Conservation (phyloP, 2,797 vertebrate genomes). For the Etheostoma nigrum region DNA sequence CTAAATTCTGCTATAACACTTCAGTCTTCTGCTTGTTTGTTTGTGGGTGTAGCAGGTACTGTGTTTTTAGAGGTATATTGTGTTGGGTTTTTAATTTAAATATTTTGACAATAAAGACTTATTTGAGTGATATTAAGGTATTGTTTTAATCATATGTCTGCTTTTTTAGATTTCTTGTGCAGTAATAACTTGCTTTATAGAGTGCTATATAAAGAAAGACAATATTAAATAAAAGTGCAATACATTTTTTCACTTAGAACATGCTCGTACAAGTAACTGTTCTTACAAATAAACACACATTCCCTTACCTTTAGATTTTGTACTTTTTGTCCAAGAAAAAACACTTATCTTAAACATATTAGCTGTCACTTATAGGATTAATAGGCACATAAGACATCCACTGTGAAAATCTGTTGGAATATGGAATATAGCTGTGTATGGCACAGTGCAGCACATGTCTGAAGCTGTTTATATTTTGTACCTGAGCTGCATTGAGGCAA, state of each 20-base stretch:
- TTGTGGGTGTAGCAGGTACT: not conserved
- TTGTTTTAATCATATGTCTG: too few species aligned
- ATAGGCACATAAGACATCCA: not conserved
- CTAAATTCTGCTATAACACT: not conserved
- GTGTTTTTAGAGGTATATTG: too few species aligned
- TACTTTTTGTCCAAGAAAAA: not conserved
- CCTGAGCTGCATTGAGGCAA: conserved; percentile 30
- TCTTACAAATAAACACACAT: too few species aligned
- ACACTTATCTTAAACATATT: not conserved
- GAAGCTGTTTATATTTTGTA: conserved; percentile 33
- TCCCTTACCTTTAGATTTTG: not conserved
- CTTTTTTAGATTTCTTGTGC: too few species aligned
- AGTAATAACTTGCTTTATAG: too few species aligned
- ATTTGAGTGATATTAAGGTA: too few species aligned
- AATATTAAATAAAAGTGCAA: too few species aligned
- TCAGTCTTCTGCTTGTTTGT: not conserved
- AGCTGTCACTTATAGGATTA: not conserved
- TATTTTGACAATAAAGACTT: too few species aligned
- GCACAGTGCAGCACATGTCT: conserved; percentile 18
- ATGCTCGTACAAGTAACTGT: too few species aligned
- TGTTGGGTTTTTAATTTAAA: too few species aligned
- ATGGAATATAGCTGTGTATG: not conserved
- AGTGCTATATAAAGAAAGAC: too few species aligned
- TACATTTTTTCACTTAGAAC: too few species aligned
- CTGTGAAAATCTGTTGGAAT: conserved; percentile 12